These are phyloP conservation scores for Colius striatus DNA, from an alignment of 2,113 vertebrate species.

Conservation along the genomic window DNA sequence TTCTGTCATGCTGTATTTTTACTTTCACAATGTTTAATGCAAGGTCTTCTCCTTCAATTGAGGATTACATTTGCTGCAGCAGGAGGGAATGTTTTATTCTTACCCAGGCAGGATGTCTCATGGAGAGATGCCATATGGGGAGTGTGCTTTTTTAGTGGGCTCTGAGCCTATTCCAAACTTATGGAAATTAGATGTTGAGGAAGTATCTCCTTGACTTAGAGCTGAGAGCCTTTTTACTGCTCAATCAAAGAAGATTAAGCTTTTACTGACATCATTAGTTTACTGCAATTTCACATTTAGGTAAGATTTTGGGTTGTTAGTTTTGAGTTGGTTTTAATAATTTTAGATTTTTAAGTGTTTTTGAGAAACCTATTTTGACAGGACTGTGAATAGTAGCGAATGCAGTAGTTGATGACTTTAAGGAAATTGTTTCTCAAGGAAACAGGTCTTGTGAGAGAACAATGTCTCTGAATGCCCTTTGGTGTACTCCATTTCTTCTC, in stretches of 20 bases:
- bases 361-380: neutral
- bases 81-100: neutral
- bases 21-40: neutral
- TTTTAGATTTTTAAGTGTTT: neutral
- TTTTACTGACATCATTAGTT: neutral
- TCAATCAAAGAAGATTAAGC: neutral
- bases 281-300: neutral
- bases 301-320: neutral
- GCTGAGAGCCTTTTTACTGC: no score
- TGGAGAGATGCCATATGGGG: neutral
- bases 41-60: neutral
- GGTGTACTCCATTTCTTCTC: neutral
- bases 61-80: neutral
- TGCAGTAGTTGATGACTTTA: neutral
- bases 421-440: neutral
- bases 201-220: neutral
- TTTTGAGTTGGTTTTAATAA: neutral
- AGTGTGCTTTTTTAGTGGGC: neutral
- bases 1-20: neutral
- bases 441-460: neutral
- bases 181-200: neutral
- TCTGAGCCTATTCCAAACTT: neutral
- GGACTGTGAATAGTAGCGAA: neutral
- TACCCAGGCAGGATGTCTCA: neutral
- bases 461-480: neutral